phyloP scores from a whole-genome alignment of 2,113 vertebrate species.

The Suricata suricatta region DNA sequence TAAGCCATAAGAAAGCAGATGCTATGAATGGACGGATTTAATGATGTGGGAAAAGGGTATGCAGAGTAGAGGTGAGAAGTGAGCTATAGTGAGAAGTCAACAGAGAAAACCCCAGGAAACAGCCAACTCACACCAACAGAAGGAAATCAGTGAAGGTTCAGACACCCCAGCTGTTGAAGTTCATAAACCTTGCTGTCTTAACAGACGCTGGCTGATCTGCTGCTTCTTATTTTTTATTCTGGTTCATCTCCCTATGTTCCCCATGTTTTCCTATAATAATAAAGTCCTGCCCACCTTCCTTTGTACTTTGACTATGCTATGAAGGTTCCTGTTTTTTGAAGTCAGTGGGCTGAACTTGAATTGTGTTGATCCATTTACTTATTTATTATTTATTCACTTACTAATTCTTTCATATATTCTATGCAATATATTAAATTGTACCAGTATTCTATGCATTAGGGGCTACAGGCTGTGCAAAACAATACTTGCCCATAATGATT shows the following conservation, averaged over 20 bases:
- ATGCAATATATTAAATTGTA: neutral
- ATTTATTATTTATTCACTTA: neutral
- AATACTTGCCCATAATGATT: neutral
- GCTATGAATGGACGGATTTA: neutral
- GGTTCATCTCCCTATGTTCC: neutral
- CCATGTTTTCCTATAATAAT: neutral
- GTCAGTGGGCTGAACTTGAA: neutral
- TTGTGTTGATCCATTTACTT: neutral
- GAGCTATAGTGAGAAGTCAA: neutral
- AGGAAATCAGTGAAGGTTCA: neutral
- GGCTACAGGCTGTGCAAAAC: neutral
- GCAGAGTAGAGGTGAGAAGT: neutral
- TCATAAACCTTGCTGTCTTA: neutral
- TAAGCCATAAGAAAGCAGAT: conserved; percentile 25
- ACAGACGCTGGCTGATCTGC: too few relatives aligned
- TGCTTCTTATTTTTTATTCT: neutral
- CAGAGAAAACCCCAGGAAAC: neutral
- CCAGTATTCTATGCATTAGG: neutral
- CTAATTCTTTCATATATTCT: neutral
- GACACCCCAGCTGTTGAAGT: neutral
- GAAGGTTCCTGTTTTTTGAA: conserved; percentile 1
- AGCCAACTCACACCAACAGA: neutral
- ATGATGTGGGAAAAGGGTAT: neutral
- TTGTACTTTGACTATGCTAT: neutral
- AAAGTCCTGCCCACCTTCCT: neutral